These are phyloP conservation scores for Sebastes paucispinis DNA, from an alignment of 2,797 vertebrate species.

Conservation along the genomic window DNA sequence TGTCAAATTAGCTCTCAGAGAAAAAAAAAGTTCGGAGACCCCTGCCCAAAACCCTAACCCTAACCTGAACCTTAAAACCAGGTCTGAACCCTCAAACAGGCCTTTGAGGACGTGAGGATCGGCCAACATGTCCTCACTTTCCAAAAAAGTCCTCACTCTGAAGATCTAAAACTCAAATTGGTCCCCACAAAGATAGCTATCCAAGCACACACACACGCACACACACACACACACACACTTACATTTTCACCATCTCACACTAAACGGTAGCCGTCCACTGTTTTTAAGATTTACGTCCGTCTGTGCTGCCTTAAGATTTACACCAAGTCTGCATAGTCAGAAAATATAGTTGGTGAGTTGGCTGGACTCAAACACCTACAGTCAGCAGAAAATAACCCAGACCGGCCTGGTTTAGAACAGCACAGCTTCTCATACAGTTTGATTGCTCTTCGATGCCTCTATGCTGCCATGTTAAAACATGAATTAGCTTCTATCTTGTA, in stretches of 20 bases:
- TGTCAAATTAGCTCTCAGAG: no score
- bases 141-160: background rate
- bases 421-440: background rate
- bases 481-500: background rate
- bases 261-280: slow-evolving; percentile 8
- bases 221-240: background rate
- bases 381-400: slow-evolving; percentile 47
- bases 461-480: background rate
- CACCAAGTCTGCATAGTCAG: slow-evolving; percentile 16
- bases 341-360: slow-evolving; percentile 6
- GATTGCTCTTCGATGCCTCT: background rate
- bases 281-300: slow-evolving; percentile 35
- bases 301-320: slow-evolving; percentile 18
- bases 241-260: background rate
- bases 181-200: background rate
- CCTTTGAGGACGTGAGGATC: no score
- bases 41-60: background rate
- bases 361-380: slow-evolving; percentile 22
- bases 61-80: background rate
- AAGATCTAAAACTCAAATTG: background rate
- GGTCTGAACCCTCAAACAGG: background rate
- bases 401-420: background rate
- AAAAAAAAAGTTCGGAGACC: no score
- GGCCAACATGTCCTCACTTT: no score
- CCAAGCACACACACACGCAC: background rate